A percentile compares a stretch with the other conserved stretches of the same genome.
phyloP scores from a whole-genome alignment of 2,888 invertebrate genomes.

The Cybosia mesomella region DNA sequence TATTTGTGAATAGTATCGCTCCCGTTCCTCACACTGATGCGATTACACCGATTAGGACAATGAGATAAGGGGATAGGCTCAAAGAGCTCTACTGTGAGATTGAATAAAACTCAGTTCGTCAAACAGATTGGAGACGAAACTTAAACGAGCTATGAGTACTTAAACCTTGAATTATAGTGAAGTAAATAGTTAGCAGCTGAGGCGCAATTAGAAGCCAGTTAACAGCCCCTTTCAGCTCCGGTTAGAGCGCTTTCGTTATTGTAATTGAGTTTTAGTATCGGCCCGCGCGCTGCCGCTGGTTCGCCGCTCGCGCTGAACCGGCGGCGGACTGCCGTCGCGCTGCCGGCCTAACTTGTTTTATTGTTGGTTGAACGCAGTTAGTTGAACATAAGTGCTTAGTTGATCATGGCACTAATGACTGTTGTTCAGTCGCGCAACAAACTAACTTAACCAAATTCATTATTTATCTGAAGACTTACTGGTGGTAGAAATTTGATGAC shows the following conservation, averaged over 20 bases:
- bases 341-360: background rate
- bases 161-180: constrained; percentile 10
- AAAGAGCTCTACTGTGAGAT: background rate
- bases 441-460: background rate
- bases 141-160: constrained; percentile 10
- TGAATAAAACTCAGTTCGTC: background rate
- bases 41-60: constrained; percentile 20
- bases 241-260: background rate
- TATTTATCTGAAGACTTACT: no score
- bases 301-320: no score
- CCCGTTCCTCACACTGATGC: background rate
- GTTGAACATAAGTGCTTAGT: background rate
- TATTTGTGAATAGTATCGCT: background rate
- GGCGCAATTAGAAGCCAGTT: constrained; percentile 5
- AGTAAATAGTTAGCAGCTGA: constrained; percentile 13
- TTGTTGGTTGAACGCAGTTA: background rate
- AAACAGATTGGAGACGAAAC: background rate
- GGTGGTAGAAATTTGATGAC: no score
- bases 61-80: background rate
- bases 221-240: constrained; percentile 1
- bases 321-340: no score
- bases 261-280: constrained; percentile 14
- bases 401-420: background rate
- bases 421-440: background rate
- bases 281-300: background rate